Base-by-base conservation (phyloP, 2,797 vertebrate species). In the Anguilla marmorata region DNA sequence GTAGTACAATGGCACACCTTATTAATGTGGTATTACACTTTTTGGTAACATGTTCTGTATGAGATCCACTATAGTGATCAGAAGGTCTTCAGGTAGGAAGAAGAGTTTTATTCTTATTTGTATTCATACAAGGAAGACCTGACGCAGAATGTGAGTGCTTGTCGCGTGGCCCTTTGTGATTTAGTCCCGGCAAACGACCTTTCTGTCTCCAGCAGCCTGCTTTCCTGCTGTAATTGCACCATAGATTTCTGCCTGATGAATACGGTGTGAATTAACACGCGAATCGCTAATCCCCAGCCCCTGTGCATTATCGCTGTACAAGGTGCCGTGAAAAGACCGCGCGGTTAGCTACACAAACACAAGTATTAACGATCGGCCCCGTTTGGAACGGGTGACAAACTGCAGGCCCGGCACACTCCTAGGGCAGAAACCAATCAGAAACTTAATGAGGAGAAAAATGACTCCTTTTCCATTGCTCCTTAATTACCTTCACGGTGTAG, bases 401-500 rank as follows among this genome's bases (percentile, higher is more conserved):
- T 97, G 97, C 98, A 94, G 95, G 96, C 94, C 41, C 93, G 89
- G 96, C 92, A 95, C 93, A 97, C 97, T 97, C 94, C 96, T 95
- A 96, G 97, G 96, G 95, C 97, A 95, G 96, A 98, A 99, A 99
- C 97, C 98, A 99, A 99, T 99, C 98, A 99, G 97, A 95, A 99
- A 98, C 98, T 99, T 99, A 99, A 99, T 99, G 98, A 98, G 97
- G 97, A 98, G 98, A 98, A 96, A 99, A 99, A 99, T 99, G 94
- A 96, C 97, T 95, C 96, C 95, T 90, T 45, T 91, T 90, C 91
- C 94, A 94, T 94, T 95, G 96, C 93, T 89, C 94, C 92, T 97
- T 97, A 97, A 97, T 97, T 97, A 96, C 95, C 95, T 96, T 96
- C 94, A 94, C 85, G 91, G 60, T 88, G 83, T 24, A 82, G 79